A percentile compares a stretch with the other conserved stretches of the same genome.
These are phyloP conservation scores for Rugalucina vietnamica DNA, from an alignment of 2,888 invertebrate genomes.

Conservation along the genomic window DNA sequence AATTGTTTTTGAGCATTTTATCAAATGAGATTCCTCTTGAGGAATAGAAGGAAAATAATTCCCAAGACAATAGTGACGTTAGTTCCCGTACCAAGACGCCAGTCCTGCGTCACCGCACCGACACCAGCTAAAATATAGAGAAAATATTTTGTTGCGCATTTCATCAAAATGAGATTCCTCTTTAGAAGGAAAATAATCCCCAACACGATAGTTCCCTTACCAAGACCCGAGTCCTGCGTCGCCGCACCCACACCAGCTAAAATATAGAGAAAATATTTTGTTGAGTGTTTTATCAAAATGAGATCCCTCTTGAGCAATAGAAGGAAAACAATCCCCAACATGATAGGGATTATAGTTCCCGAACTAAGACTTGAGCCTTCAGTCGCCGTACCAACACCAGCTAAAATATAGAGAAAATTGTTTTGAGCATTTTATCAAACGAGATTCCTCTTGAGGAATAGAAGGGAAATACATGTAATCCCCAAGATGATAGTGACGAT, in stretches of 20 bases:
- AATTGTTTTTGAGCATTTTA: no score
- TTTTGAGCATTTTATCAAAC: no score
- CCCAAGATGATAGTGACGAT: constrained; percentile 59
- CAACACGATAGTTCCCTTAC: constrained; percentile 56
- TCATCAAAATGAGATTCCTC: no score
- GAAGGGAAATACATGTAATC: constrained; percentile 54
- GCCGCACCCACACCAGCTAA: constrained; percentile 51
- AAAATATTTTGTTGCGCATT: no score
- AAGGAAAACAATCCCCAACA: constrained; percentile 59
- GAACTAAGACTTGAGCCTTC: constrained; percentile 40
- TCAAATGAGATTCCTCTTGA: no score
- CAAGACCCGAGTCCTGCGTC: constrained; percentile 39
- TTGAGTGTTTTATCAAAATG: no score
- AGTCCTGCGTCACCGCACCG: constrained; percentile 52
- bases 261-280: no score
- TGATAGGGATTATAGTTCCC: constrained; percentile 57
- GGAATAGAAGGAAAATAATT: constrained; percentile 56
- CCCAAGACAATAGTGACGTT: constrained; percentile 59
- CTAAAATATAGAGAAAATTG: constrained; percentile 47
- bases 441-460: no score
- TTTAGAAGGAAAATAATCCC: constrained; percentile 60
- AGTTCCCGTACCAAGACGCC: constrained; percentile 46
- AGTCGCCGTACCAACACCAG: constrained; percentile 48
- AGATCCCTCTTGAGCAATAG: no score
- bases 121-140: constrained; percentile 41